phyloP scores from a whole-genome alignment of 2,797 vertebrate species.

The Bryconaethiops microstoma region DNA sequence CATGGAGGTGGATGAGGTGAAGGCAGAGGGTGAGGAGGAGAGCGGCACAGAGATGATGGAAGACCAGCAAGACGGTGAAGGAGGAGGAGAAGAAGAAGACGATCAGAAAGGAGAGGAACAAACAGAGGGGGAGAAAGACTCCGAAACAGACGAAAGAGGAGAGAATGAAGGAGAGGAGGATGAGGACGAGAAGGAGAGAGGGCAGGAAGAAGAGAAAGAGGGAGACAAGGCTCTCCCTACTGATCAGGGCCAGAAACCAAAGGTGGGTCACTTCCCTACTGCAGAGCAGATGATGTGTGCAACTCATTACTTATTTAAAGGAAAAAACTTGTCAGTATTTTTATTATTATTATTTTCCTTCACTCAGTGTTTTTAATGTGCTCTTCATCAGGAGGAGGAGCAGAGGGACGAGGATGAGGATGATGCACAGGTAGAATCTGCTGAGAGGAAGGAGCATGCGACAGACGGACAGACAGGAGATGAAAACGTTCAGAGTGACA shows the following conservation, averaged over 20 bases:
- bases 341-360: not conserved
- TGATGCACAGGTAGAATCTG: constrained; percentile 76
- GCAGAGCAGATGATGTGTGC: too few relatives aligned
- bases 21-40: constrained; percentile 65
- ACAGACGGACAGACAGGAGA: constrained; percentile 85
- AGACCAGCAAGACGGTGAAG: constrained; percentile 60
- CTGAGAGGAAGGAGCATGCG: constrained; percentile 85
- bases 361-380: not conserved
- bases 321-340: too few relatives aligned
- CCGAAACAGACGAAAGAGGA: constrained; percentile 63
- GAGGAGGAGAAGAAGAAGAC: constrained; percentile 70
- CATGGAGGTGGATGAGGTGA: constrained; percentile 72
- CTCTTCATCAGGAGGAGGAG: constrained; percentile 66
- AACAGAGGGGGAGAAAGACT: constrained; percentile 64
- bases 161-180: constrained; percentile 62
- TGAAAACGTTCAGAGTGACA: constrained; percentile 89
- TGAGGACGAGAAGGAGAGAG: constrained; percentile 60
- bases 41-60: constrained; percentile 66
- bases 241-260: constrained; percentile 79
- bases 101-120: constrained; percentile 68
- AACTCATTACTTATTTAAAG: too few relatives aligned
- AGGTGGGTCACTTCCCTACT: constrained; percentile 71
- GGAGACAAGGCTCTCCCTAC: constrained; percentile 66
- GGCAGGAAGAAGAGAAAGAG: constrained; percentile 60
- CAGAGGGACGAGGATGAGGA: constrained; percentile 75